Evolutionary conservation across 2,113 vertebrate genomes (phyloP).

Genomic region (Bubo scandiacus): DNA sequence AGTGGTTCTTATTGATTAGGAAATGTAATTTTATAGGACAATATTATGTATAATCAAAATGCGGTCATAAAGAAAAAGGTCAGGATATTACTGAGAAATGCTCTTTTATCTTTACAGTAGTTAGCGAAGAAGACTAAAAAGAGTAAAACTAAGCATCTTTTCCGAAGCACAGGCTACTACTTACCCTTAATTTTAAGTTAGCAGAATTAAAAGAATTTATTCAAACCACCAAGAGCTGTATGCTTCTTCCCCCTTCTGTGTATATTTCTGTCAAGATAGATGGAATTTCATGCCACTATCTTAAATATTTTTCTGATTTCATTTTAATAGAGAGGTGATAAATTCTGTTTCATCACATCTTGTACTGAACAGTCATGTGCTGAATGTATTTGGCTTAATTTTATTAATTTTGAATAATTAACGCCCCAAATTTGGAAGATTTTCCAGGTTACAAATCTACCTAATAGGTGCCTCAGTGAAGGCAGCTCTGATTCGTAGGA

Average conservation of each 20-base stretch:
- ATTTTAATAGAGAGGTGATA: neutral
- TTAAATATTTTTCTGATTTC: neutral
- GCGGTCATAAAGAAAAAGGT: neutral
- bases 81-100: neutral
- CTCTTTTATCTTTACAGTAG: neutral
- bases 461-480: neutral
- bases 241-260: neutral
- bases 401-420: neutral
- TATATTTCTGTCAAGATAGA: neutral
- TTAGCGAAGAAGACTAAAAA: neutral
- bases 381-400: neutral
- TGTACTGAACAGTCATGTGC: neutral
- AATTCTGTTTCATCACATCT: neutral
- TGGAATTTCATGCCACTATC: neutral
- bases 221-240: neutral
- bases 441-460: neutral
- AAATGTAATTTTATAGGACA: constrained; percentile 7
- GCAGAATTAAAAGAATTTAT: neutral
- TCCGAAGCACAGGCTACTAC: neutral
- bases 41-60: constrained; percentile 33
- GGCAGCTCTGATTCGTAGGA: neutral
- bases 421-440: neutral
- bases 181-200: neutral
- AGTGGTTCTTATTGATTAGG: constrained; percentile 13
- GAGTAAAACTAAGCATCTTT: neutral